These are phyloP conservation scores for Heteromyza rotundicornis DNA, from an alignment of 2,888 invertebrate genomes.

Conservation along the genomic window DNA sequence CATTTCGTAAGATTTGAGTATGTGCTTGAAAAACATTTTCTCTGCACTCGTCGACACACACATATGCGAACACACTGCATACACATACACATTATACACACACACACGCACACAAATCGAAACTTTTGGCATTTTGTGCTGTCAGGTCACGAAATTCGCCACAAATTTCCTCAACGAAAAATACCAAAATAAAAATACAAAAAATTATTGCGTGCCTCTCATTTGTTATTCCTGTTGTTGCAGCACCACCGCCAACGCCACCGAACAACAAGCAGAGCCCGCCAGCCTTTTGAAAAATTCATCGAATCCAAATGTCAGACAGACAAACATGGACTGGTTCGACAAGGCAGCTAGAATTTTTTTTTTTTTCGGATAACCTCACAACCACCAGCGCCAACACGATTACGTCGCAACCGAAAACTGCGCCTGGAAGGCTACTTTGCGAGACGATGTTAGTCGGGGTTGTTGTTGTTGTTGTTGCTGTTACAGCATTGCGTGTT, in stretches of 20 bases:
- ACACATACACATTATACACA: too few relatives aligned
- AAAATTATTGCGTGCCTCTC: slow-evolving; percentile 21
- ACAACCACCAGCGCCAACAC: background rate
- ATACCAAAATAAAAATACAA: too few relatives aligned
- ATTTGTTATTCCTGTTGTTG: slow-evolving; percentile 14
- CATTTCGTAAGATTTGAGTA: too few relatives aligned
- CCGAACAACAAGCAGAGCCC: too few relatives aligned
- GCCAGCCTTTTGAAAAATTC: slow-evolving; percentile 30
- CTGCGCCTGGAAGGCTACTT: background rate
- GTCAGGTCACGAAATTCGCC: slow-evolving; percentile 20
- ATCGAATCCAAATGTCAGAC: slow-evolving; percentile 30
- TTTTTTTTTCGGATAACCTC: too few relatives aligned
- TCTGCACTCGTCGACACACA: too few relatives aligned
- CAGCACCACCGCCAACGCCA: background rate
- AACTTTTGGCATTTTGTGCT: background rate
- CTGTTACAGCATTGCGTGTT: too few relatives aligned
- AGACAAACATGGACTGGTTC: slow-evolving; percentile 17
- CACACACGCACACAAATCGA: too few relatives aligned
- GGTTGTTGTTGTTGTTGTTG: too few relatives aligned
- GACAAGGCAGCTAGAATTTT: background rate
- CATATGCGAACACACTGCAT: too few relatives aligned
- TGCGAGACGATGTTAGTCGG: background rate
- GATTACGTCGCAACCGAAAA: background rate
- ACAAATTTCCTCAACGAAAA: too few relatives aligned
- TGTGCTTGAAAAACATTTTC: too few relatives aligned